phyloP scores from a whole-genome alignment of 2,888 invertebrate genomes.

The Tipula unca region DNA sequence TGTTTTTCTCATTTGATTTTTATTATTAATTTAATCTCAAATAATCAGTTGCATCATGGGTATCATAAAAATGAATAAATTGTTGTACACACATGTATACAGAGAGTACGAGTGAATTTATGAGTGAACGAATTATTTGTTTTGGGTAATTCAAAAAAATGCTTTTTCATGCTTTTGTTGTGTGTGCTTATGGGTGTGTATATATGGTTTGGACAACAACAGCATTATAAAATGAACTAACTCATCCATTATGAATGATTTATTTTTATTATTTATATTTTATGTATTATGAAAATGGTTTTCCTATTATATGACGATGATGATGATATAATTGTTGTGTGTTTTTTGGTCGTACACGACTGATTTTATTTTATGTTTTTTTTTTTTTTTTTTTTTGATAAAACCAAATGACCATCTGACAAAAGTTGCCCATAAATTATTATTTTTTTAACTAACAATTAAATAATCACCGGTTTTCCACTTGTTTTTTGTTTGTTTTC shows the following conservation, averaged over 20 bases:
- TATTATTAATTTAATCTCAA: background rate
- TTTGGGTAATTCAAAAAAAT: background rate
- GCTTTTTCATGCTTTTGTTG: background rate
- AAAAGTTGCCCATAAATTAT: background rate
- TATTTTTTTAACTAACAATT: background rate
- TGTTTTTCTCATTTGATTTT: background rate
- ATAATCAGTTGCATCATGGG: background rate
- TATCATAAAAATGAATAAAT: background rate
- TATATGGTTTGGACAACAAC: background rate
- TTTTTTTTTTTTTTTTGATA: too few species aligned
- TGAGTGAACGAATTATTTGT: background rate
- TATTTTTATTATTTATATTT: conserved; percentile 1
- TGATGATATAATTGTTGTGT: background rate
- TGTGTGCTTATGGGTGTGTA: background rate
- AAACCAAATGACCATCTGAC: conserved; percentile 9
- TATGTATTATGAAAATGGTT: background rate
- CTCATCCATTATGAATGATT: background rate
- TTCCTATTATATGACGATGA: too few species aligned
- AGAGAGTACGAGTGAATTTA: background rate
- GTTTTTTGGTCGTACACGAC: background rate
- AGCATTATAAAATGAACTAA: background rate
- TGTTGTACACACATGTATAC: too few species aligned
- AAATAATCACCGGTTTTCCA: conserved; percentile 14
- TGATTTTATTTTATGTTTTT: too few species aligned
- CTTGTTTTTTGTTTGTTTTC: background rate